phyloP scores from a whole-genome alignment of 2,888 invertebrate genomes.

The Abscondita cerata region DNA sequence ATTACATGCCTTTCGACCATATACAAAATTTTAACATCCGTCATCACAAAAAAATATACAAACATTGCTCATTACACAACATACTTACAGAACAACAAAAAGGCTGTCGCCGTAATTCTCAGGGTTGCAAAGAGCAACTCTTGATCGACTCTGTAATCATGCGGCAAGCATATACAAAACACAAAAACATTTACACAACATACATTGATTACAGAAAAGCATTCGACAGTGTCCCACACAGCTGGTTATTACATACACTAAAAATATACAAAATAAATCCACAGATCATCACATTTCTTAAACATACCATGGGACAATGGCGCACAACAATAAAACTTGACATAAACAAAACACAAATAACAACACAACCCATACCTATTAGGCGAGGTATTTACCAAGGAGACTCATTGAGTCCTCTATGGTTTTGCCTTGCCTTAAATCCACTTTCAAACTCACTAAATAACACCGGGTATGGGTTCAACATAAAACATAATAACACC shows the following conservation, averaged over 20 bases:
- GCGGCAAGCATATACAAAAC: neutral
- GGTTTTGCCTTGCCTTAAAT: no score
- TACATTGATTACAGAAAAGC: slow-evolving; percentile 10
- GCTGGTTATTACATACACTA: neutral
- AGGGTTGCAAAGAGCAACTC: slow-evolving; percentile 3
- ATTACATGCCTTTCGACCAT: slow-evolving; percentile 12
- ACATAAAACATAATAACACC: no score
- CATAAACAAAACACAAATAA: no score
- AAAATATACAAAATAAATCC: neutral
- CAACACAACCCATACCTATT: no score
- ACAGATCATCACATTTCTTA: no score
- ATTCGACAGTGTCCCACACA: no score
- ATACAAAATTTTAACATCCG: neutral
- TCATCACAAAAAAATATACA: neutral
- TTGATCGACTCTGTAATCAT: neutral
- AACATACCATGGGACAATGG: no score
- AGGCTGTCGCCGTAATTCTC: neutral
- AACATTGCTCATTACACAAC: neutral
- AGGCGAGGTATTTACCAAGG: no score
- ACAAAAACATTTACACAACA: neutral
- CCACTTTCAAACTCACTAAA: no score
- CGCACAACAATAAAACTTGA: no score
- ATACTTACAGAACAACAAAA: slow-evolving; percentile 3
- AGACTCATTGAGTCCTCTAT: no score
- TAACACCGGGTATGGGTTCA: no score